phyloP scores from a whole-genome alignment of 1,140 invertebrate species.

The Aporrectodea caliginosa region DNA sequence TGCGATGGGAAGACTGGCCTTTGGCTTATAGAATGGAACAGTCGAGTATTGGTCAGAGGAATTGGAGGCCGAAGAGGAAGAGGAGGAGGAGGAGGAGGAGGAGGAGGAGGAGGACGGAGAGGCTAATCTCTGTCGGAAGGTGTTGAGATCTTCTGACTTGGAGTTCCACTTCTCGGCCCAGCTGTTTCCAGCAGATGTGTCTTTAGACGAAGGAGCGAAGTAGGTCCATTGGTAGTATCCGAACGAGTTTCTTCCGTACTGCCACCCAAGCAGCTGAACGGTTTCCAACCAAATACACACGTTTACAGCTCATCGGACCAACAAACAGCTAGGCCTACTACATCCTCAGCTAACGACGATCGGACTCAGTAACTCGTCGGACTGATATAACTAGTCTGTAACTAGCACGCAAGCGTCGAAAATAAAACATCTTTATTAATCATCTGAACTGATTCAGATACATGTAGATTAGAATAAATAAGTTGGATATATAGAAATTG shows the following conservation, averaged over 20 bases:
- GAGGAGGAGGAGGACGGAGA: neutral
- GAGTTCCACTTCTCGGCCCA: neutral
- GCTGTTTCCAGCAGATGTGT: neutral
- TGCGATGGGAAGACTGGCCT: neutral
- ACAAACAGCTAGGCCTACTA: too few species aligned
- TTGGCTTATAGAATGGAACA: neutral
- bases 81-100: neutral
- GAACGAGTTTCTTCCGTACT: neutral
- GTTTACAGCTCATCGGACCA: too few species aligned
- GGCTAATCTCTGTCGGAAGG: neutral
- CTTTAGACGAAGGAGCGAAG: neutral
- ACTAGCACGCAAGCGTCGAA: too few species aligned
- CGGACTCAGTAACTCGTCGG: too few species aligned
- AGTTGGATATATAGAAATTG: too few species aligned
- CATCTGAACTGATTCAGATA: too few species aligned
- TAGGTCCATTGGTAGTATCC: neutral
- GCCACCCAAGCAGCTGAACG: neutral
- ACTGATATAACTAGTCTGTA: too few species aligned
- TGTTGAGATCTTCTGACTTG: neutral
- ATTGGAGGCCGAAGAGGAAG: neutral
- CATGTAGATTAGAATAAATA: too few species aligned
- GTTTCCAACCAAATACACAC: too few species aligned
- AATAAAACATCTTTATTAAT: too few species aligned
- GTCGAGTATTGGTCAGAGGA: too few species aligned
- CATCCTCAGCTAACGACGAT: too few species aligned